Conservation (phyloP, 2,888 invertebrate species). For the Cataglyphis livida region DNA sequence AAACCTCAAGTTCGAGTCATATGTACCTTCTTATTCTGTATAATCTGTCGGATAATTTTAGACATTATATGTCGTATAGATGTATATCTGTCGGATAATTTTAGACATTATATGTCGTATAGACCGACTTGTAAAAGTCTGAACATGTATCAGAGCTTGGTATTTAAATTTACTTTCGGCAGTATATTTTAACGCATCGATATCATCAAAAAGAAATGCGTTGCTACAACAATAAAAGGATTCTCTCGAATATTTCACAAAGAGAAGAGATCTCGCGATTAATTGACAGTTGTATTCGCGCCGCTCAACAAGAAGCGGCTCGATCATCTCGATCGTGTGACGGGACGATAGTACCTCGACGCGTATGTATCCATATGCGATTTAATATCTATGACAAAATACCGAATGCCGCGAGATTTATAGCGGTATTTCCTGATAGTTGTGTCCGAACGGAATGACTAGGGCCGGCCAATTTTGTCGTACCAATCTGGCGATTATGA, state of each 20-base stretch:
- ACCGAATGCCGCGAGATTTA: conserved; percentile 61
- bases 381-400: conserved; percentile 51
- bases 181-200: neutral
- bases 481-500: conserved; percentile 75
- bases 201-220: neutral
- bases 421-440: conserved; percentile 65
- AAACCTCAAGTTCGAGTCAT: neutral
- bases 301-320: neutral
- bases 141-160: neutral
- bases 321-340: neutral
- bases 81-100: neutral
- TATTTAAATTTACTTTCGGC: neutral
- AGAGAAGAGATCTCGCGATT: neutral
- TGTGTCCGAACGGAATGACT: conserved; percentile 59
- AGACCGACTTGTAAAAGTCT: neutral
- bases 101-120: neutral
- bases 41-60: neutral
- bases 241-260: neutral
- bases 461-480: conserved; percentile 68
- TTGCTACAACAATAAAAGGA: neutral
- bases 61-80: too few relatives aligned
- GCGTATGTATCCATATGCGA: conserved; percentile 29
- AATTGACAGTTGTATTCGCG: neutral
- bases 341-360: conserved; percentile 19
- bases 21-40: neutral